Base-by-base conservation (phyloP, 1,140 invertebrate genomes). In the Pollicipes pollicipes region DNA sequence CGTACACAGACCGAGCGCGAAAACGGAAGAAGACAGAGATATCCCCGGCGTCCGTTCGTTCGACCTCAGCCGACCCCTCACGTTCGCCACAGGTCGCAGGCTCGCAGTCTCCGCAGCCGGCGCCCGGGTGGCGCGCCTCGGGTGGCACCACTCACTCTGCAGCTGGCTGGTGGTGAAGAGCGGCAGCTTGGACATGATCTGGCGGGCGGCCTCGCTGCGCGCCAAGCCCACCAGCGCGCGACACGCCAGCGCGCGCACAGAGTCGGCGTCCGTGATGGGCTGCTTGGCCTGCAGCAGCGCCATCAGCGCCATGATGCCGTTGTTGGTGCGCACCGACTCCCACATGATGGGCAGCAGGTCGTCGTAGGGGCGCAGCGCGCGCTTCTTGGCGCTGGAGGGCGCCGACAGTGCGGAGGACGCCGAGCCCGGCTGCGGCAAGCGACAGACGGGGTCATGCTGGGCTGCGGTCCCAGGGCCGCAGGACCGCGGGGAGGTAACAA, bases 201-300 rank as follows among this genome's bases (percentile, higher is more conserved):
- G 95, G 17, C 90, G 81, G 0, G 98, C 91, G 21, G 86, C 80
- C 78, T 95, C 90, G 73, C 90, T 93, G 30, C 95, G 82, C 4
- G 95, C 91, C 32, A 98, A 82, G 2, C 95, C 97, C 70, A 91
- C 90, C 27, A 98, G 82, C 3, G 94, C 93, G 75, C 91, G 84
- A 77, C 95, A 96, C 2, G 95, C 92, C 74, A 98, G 82, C 4
- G 91, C 90, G 58, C 95, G 83, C 74, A 98, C 90, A 66, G 88
- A 88, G 81, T 98, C 96, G 4, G 95, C 96, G 83, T 98, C 95
- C 0, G 93, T 97, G 30, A 98, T 92, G 0, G 96, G 95, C 17
- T 88, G 89, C 82, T 97, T 97, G 10, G 91, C 87, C 79, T 89
- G 88, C 85, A 98, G 88, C 58, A 97, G 81, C 73, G 84, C 83